These are phyloP conservation scores for Drosophila nasuta DNA, from an alignment of 1,140 invertebrate genomes.

Conservation along the genomic window DNA sequence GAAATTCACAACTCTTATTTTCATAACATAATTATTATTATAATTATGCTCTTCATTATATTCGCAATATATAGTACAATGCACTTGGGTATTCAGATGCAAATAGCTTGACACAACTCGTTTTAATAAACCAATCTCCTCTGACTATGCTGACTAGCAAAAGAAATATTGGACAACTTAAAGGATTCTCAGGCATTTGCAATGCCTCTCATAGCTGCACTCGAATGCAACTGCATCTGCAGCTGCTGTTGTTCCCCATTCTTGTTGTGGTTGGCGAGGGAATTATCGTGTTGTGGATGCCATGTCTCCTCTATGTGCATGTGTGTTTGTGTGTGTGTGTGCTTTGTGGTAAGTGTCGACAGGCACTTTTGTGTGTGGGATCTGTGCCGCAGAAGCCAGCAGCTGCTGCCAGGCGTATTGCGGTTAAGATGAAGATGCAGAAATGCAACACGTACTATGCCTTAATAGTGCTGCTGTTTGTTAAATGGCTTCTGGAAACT, in stretches of 20 bases:
- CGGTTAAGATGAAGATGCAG: conserved; percentile 15
- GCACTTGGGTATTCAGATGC: background rate
- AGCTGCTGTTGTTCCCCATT: background rate
- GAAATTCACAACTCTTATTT: background rate
- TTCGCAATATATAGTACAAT: too few species aligned
- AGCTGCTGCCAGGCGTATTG: conserved; percentile 8
- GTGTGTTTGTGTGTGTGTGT: background rate
- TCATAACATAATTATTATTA: conserved; percentile 28
- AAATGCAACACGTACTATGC: conserved; percentile 18
- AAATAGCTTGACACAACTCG: background rate
- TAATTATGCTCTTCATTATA: too few species aligned
- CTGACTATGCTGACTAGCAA: too few species aligned
- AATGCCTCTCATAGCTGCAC: conserved; percentile 8
- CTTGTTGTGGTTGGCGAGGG: conserved; percentile 2
- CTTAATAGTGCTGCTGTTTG: conserved; percentile 1
- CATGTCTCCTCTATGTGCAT: background rate
- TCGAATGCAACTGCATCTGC: conserved; percentile 13
- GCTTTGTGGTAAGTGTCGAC: conserved; percentile 13
- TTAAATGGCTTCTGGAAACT: background rate
- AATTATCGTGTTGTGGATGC: background rate
- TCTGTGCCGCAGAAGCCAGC: background rate
- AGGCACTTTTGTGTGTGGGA: background rate
- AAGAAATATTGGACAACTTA: conserved; percentile 1
- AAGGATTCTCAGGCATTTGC: conserved; percentile 15
- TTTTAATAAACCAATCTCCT: conserved; percentile 5